These are phyloP conservation scores for Thymelicus acteon DNA, from an alignment of 2,888 invertebrate species.

Conservation along the genomic window DNA sequence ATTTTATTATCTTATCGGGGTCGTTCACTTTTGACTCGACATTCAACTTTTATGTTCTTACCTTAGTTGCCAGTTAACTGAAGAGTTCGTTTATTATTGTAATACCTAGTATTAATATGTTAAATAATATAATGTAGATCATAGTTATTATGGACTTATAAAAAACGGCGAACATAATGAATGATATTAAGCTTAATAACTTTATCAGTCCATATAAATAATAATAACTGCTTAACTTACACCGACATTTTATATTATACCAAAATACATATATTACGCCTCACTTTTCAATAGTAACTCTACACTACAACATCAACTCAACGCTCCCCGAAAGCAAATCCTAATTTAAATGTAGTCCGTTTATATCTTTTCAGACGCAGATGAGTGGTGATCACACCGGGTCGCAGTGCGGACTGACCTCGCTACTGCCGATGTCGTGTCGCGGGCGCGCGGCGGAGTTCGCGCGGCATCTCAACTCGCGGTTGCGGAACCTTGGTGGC, in stretches of 20 bases:
- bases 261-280: too few relatives aligned
- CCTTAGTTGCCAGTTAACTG: slow-evolving; percentile 4
- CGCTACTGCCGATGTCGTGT: slow-evolving; percentile 91
- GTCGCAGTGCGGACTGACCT: slow-evolving; percentile 87
- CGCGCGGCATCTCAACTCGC: slow-evolving; percentile 90
- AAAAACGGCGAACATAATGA: too few relatives aligned
- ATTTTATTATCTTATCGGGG: slow-evolving; percentile 72
- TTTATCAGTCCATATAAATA: too few relatives aligned
- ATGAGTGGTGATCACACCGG: slow-evolving; percentile 83
- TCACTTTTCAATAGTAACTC: too few relatives aligned
- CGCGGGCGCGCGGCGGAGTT: slow-evolving; percentile 92
- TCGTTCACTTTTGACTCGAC: slow-evolving; percentile 78
- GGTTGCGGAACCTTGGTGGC: slow-evolving; percentile 88
- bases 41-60: slow-evolving; percentile 65
- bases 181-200: too few relatives aligned
- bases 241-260: too few relatives aligned
- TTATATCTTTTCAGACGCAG: slow-evolving; percentile 76
- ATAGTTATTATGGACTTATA: too few relatives aligned
- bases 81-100: slow-evolving; percentile 26
- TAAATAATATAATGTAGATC: background rate
- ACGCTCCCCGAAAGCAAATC: too few relatives aligned
- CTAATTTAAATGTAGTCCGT: background rate
- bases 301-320: too few relatives aligned
- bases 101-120: background rate
- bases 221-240: too few relatives aligned